Evolutionary conservation across 2,797 vertebrate genomes (phyloP).

Genomic region (Tadarida brasiliensis): DNA sequence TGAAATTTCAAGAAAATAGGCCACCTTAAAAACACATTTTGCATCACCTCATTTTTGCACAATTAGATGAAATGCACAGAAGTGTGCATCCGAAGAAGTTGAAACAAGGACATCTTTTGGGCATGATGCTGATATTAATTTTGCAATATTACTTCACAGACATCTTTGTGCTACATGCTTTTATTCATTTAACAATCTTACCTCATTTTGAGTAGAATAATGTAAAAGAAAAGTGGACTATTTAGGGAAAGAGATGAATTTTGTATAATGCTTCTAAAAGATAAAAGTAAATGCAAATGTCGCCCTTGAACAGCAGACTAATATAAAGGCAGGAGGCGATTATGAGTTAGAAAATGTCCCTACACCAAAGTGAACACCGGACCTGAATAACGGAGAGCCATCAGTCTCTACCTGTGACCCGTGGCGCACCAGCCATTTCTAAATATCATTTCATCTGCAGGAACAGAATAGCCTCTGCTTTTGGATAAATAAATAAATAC

Average conservation of each 20-base stretch:
- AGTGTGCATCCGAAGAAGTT: slow-evolving; percentile 5
- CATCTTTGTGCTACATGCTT: background rate
- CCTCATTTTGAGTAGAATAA: slow-evolving; percentile 35
- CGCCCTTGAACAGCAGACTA: background rate
- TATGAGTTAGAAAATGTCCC: background rate
- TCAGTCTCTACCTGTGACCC: background rate
- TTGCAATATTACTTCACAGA: background rate
- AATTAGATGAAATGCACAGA: slow-evolving; percentile 66
- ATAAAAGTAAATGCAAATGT: background rate
- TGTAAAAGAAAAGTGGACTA: background rate
- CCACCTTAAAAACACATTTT: slow-evolving; percentile 27
- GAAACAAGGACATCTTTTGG: slow-evolving; percentile 42
- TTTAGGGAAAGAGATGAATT: slow-evolving; percentile 19
- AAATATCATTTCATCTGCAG: slow-evolving; percentile 1
- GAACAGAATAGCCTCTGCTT: slow-evolving; percentile 14
- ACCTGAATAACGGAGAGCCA: background rate
- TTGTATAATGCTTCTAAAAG: slow-evolving; percentile 28
- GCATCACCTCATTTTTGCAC: slow-evolving; percentile 39
- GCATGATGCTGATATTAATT: background rate
- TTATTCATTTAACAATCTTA: slow-evolving; percentile 60
- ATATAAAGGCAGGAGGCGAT: background rate
- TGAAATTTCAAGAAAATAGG: slow-evolving; percentile 62
- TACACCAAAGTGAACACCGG: background rate
- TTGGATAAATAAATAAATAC: background rate
- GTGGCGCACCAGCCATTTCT: background rate